Evolutionary conservation across 2,888 invertebrate species (phyloP).

Genomic region (Deroplatys truncata): DNA sequence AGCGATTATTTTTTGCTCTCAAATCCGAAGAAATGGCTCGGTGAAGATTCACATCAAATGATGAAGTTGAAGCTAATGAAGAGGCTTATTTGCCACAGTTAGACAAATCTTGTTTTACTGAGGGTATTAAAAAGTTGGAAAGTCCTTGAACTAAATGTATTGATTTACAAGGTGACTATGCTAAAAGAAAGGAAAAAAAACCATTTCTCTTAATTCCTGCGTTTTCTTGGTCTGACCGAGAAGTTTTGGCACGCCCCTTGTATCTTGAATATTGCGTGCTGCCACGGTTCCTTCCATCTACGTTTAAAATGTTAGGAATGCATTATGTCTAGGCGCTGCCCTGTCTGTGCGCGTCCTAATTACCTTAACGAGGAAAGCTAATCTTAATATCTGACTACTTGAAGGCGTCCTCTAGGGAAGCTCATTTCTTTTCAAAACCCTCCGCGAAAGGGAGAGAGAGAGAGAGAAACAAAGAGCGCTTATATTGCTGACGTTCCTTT

Average conservation of each 20-base stretch:
- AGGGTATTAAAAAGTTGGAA: background rate
- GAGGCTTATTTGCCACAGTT: background rate
- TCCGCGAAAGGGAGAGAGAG: background rate
- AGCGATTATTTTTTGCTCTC: too few relatives aligned
- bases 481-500: background rate
- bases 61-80: background rate
- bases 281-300: background rate
- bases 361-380: background rate
- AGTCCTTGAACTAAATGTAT: background rate
- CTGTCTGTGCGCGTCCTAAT: conserved; percentile 31
- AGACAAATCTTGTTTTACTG: background rate
- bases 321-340: conserved; percentile 26
- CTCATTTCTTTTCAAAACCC: background rate
- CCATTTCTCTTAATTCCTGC: background rate
- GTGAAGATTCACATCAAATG: background rate
- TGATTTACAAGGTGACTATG: background rate
- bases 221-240: background rate
- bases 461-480: background rate
- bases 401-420: background rate
- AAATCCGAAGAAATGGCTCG: background rate
- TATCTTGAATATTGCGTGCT: background rate
- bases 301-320: too few relatives aligned
- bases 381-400: background rate
- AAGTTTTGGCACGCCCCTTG: background rate
- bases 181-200: background rate